Evolutionary conservation across 2,797 vertebrate species (phyloP).

Genomic region (Vespertilio murinus): DNA sequence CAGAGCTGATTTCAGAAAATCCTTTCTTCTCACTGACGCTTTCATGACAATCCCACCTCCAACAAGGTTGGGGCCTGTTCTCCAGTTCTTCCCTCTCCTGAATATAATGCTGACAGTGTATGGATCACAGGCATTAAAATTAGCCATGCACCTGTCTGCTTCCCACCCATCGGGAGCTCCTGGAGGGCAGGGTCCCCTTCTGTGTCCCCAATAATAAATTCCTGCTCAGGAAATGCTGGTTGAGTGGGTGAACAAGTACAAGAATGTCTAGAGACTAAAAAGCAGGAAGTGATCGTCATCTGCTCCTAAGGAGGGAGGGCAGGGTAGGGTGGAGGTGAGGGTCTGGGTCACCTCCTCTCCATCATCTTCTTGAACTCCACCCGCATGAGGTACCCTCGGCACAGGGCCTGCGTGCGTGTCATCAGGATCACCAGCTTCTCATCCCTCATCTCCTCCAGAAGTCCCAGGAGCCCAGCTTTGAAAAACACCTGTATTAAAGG

Average conservation of each 20-base stretch:
- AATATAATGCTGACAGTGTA: neutral
- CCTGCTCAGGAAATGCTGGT: neutral
- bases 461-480: conserved; percentile 90
- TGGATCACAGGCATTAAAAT: neutral
- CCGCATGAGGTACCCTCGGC: conserved; percentile 88
- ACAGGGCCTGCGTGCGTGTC: conserved; percentile 87
- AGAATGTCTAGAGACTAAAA: neutral
- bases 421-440: conserved; percentile 88
- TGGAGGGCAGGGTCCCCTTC: neutral
- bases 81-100: rapidly evolving
- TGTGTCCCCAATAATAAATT: neutral
- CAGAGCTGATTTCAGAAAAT: neutral
- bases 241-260: neutral
- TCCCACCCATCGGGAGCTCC: neutral
- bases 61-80: neutral
- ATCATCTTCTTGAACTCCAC: conserved; percentile 89
- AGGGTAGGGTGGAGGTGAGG: neutral
- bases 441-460: conserved; percentile 91
- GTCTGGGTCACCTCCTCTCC: conserved; percentile 83
- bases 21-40: neutral
- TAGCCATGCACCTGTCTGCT: rapidly evolving
- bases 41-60: neutral
- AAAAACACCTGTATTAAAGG: conserved; percentile 87
- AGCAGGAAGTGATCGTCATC: neutral
- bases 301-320: neutral